A percentile compares a stretch with the other conserved stretches of the same genome.
These are phyloP conservation scores for Antitype chi DNA, from an alignment of 2,888 invertebrate genomes.

Conservation along the genomic window DNA sequence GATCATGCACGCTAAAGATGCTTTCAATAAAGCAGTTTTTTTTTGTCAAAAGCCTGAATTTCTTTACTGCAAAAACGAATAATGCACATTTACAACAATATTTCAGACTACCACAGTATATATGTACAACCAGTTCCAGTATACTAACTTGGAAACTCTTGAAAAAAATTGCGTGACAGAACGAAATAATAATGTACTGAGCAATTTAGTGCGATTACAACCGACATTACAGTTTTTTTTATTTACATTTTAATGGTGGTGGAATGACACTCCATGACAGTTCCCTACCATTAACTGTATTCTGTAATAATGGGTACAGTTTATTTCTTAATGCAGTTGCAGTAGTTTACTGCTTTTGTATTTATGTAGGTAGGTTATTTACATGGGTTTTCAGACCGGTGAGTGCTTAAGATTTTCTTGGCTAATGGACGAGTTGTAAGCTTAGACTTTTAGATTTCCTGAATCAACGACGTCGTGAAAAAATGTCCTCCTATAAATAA, in stretches of 20 bases:
- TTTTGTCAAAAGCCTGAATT: not conserved
- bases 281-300: slow-evolving; percentile 43
- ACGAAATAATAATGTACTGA: slow-evolving; percentile 54
- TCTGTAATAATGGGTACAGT: slow-evolving; percentile 25
- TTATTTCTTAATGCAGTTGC: slow-evolving; percentile 42
- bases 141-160: slow-evolving; percentile 23
- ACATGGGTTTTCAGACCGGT: not conserved
- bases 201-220: slow-evolving; percentile 58
- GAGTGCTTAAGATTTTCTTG: not conserved
- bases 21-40: too few species aligned
- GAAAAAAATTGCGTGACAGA: slow-evolving; percentile 51
- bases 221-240: slow-evolving; percentile 47
- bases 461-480: too few species aligned
- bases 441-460: not conserved
- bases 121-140: slow-evolving; percentile 9
- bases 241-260: slow-evolving; percentile 42
- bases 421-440: not conserved
- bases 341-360: slow-evolving; percentile 1
- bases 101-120: not conserved
- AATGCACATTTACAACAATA: not conserved
- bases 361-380: not conserved
- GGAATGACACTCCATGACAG: slow-evolving; percentile 51
- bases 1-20: not conserved
- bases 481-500: too few species aligned
- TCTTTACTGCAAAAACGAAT: not conserved